phyloP scores from a whole-genome alignment of 2,888 invertebrate genomes.

The Deilephila porcellus region DNA sequence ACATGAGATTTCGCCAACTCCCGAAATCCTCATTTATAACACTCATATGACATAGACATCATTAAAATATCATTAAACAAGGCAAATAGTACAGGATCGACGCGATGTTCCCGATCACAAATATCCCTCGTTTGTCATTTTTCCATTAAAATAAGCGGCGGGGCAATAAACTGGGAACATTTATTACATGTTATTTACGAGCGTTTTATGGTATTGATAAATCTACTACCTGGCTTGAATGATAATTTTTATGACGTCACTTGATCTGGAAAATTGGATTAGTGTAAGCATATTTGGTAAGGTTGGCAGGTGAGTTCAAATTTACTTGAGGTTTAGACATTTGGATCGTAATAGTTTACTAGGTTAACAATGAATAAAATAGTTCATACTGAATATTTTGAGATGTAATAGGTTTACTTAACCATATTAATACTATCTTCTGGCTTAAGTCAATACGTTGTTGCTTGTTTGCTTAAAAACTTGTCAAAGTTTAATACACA shows the following conservation, averaged over 20 bases:
- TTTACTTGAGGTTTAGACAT: no score
- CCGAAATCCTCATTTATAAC: no score
- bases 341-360: background rate
- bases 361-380: no score
- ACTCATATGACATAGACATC: background rate
- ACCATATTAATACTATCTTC: no score
- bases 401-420: no score
- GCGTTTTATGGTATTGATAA: slow-evolving; percentile 46
- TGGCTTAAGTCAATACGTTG: background rate
- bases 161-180: slow-evolving; percentile 53
- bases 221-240: slow-evolving; percentile 38
- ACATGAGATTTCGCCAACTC: background rate
- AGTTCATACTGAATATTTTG: no score
- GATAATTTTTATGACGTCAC: slow-evolving; percentile 19
- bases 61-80: slow-evolving; percentile 20
- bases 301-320: background rate
- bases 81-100: background rate
- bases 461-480: background rate
- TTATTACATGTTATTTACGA: slow-evolving; percentile 51
- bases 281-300: background rate
- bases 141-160: slow-evolving; percentile 57
- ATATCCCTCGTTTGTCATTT: slow-evolving; percentile 55
- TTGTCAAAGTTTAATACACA: no score
- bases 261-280: slow-evolving; percentile 20
- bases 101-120: slow-evolving; percentile 41